Conservation (phyloP, 1,140 invertebrate species). For the Diplogasteroides magnus region DNA sequence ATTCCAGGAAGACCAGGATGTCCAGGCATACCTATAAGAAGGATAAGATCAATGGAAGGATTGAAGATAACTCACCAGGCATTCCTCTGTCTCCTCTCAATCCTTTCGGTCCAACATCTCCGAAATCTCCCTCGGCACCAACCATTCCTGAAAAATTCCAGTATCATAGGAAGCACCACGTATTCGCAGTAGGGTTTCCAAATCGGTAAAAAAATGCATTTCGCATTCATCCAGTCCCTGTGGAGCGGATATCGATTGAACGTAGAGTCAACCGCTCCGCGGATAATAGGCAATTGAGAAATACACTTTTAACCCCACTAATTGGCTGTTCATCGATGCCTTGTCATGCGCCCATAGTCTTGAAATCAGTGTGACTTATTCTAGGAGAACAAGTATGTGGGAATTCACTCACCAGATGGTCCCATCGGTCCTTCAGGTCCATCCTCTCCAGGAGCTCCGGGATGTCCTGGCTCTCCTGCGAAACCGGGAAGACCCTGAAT, state of each 20-base stretch:
- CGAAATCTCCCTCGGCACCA: conserved; percentile 47
- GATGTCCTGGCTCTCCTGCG: conserved; percentile 43
- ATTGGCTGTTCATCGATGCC: too few species aligned
- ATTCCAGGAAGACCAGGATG: conserved; percentile 42
- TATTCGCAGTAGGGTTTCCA: too few species aligned
- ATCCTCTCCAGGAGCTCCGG: conserved; percentile 45
- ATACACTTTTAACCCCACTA: too few species aligned
- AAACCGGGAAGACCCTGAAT: conserved; percentile 47
- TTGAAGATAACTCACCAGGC: conserved; percentile 26
- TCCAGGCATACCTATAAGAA: conserved; percentile 41
- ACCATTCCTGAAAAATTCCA: conserved; percentile 35
- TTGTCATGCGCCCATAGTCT: too few species aligned
- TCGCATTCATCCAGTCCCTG: too few species aligned
- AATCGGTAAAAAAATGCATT: too few species aligned
- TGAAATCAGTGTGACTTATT: too few species aligned
- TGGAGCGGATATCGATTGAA: too few species aligned
- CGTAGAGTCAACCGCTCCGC: too few species aligned
- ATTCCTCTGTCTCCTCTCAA: conserved; percentile 34
- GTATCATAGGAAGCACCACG: too few species aligned
- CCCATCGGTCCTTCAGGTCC: conserved; percentile 48
- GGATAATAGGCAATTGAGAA: too few species aligned
- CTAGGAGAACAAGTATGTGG: too few species aligned
- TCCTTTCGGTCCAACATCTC: conserved; percentile 46
- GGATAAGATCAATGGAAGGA: neutral
- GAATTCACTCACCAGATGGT: conserved; percentile 32